A percentile compares a stretch with the other conserved stretches of the same genome.
These are phyloP conservation scores for Lerista edwardsae DNA, from an alignment of 2,797 vertebrate genomes.

Conservation along the genomic window DNA sequence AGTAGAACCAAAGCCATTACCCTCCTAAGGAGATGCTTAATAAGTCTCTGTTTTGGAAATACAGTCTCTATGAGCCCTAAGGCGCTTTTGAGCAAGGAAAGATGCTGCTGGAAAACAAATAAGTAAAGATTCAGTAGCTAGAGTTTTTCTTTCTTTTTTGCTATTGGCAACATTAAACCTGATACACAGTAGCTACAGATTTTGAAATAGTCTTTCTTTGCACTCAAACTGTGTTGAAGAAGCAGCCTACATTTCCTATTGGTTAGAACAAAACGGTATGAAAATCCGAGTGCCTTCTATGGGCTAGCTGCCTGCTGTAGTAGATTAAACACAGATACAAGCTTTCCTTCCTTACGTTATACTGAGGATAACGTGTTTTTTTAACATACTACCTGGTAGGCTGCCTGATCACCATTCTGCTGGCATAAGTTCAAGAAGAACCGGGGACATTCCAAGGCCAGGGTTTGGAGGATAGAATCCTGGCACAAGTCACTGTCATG, in stretches of 20 bases:
- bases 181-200: neutral
- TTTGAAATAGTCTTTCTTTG: neutral
- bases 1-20: neutral
- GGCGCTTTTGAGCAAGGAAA: neutral
- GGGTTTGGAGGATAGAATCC: too few relatives aligned
- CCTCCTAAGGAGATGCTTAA: neutral
- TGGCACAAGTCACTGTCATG: too few relatives aligned
- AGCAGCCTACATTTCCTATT: neutral
- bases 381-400: neutral
- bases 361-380: too few relatives aligned
- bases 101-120: neutral
- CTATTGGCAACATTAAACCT: neutral
- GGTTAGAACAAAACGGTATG: neutral
- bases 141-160: neutral
- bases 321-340: neutral
- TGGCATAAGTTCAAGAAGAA: too few relatives aligned
- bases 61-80: neutral
- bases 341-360: neutral
- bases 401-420: too few relatives aligned
- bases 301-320: neutral
- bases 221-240: neutral
- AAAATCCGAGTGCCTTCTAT: neutral
- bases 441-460: too few relatives aligned
- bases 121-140: slow-evolving; percentile 13
- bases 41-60: neutral